A percentile compares a stretch with the other conserved stretches of the same genome.
These are phyloP conservation scores for Pollenia labialis DNA, from an alignment of 2,888 invertebrate genomes.

Conservation along the genomic window DNA sequence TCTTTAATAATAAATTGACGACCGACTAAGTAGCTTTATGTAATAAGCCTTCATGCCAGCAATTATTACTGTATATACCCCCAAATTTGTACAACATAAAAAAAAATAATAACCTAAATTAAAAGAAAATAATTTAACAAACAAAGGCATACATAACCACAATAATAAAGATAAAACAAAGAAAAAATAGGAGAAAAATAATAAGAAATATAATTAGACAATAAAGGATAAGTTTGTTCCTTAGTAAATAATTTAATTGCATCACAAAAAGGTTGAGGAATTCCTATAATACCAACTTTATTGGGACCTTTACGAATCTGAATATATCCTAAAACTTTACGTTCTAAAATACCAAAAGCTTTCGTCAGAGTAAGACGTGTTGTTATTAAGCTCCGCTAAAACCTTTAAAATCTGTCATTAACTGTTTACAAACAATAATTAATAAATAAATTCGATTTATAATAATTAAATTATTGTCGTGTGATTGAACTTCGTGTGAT, in stretches of 20 bases:
- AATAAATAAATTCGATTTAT: too few relatives aligned
- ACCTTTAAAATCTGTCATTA: too few relatives aligned
- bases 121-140: conserved; percentile 85
- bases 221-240: conserved; percentile 86
- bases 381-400: too few relatives aligned
- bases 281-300: conserved; percentile 87
- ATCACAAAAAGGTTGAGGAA: conserved; percentile 90
- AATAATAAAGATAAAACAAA: conserved; percentile 86
- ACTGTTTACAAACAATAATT: too few relatives aligned
- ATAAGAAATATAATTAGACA: conserved; percentile 87
- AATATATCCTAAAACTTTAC: conserved; percentile 89
- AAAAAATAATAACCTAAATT: conserved; percentile 87
- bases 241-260: conserved; percentile 90
- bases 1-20: too few relatives aligned
- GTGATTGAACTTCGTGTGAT: too few relatives aligned
- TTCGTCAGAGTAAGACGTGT: too few relatives aligned
- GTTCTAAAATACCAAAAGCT: conserved; percentile 89
- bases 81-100: conserved; percentile 87
- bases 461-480: too few relatives aligned
- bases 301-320: conserved; percentile 91
- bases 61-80: conserved; percentile 87
- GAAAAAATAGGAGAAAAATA: conserved; percentile 86
- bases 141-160: conserved; percentile 87
- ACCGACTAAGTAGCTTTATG: too few relatives aligned
- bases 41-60: too few relatives aligned